Evolutionary conservation across 1,140 invertebrate genomes (phyloP).

Genomic region (Caenorhabditis remanei): DNA sequence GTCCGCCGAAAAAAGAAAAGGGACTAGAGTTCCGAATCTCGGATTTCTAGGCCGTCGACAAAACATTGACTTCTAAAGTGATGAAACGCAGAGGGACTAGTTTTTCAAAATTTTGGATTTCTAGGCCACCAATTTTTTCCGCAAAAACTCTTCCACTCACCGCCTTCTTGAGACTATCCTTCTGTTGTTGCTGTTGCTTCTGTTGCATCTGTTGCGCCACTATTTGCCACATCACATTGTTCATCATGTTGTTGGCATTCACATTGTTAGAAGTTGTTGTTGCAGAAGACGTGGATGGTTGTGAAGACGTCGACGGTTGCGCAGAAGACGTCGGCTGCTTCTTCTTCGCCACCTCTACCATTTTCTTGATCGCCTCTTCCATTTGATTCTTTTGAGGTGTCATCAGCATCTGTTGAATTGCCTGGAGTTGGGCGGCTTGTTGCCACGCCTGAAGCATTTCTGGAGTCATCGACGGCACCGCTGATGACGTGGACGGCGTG

Average conservation of each 20-base stretch:
- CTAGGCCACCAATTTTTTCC: too few relatives aligned
- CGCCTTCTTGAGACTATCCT: constrained; percentile 32
- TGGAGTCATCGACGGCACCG: neutral
- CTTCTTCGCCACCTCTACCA: constrained; percentile 47
- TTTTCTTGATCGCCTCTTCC: constrained; percentile 54
- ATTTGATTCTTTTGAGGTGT: constrained; percentile 20
- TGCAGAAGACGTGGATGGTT: constrained; percentile 9
- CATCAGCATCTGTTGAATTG: constrained; percentile 3
- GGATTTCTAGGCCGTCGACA: too few relatives aligned
- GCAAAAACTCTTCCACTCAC: too few relatives aligned
- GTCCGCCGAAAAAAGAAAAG: too few relatives aligned
- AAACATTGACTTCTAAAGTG: too few relatives aligned
- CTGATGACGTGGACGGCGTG: neutral
- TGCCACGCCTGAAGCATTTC: neutral
- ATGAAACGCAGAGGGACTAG: too few relatives aligned
- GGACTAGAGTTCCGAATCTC: too few relatives aligned
- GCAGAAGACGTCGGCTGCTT: neutral
- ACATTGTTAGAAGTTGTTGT: neutral
- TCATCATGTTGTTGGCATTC: constrained; percentile 9
- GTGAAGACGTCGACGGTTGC: too few relatives aligned
- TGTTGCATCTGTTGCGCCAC: constrained; percentile 43
- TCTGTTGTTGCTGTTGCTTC: constrained; percentile 18
- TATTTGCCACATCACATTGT: constrained; percentile 51
- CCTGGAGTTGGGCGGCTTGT: neutral
- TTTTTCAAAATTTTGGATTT: too few relatives aligned